Conservation (phyloP, 2,797 vertebrate genomes). For the Caiman crocodilus region DNA sequence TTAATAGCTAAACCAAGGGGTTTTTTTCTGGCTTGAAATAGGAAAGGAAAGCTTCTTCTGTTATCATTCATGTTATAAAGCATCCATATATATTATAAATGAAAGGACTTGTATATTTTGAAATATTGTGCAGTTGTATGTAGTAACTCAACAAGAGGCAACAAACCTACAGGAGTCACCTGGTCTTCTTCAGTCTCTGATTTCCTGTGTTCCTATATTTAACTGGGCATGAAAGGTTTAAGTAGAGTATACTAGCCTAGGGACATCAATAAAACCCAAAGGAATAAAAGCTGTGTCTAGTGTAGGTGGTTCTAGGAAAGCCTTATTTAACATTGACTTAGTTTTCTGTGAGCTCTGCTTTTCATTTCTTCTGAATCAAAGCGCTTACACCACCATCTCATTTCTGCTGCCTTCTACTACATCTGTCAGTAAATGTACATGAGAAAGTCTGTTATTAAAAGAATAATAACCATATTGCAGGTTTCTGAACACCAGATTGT, state of each 20-base stretch:
- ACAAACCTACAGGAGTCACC: not conserved
- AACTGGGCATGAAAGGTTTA: conserved; percentile 48
- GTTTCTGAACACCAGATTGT: conserved; percentile 65
- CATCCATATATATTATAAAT: conserved; percentile 22
- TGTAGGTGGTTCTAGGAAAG: conserved; percentile 37
- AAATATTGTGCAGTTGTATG: not conserved
- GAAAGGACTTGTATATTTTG: not conserved
- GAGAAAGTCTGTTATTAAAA: conserved; percentile 70
- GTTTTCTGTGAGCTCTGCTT: conserved; percentile 23
- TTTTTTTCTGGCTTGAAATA: conserved; percentile 13
- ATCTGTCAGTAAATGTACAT: conserved; percentile 61
- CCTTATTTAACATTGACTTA: conserved; percentile 49
- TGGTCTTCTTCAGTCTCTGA: not conserved
- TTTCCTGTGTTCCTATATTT: conserved; percentile 24
- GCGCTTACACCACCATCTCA: conserved; percentile 34
- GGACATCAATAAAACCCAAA: conserved; percentile 26
- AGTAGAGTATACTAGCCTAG: conserved; percentile 3
- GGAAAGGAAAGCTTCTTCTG: conserved; percentile 21
- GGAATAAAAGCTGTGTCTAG: not conserved
- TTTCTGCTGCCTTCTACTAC: conserved; percentile 53
- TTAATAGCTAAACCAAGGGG: not conserved
- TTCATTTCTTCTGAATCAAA: conserved; percentile 54
- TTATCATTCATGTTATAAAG: not conserved
- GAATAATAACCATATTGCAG: conserved; percentile 70
- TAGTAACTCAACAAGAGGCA: conserved; percentile 2